phyloP scores from a whole-genome alignment of 2,888 invertebrate species.

The Limnephilus auricula region DNA sequence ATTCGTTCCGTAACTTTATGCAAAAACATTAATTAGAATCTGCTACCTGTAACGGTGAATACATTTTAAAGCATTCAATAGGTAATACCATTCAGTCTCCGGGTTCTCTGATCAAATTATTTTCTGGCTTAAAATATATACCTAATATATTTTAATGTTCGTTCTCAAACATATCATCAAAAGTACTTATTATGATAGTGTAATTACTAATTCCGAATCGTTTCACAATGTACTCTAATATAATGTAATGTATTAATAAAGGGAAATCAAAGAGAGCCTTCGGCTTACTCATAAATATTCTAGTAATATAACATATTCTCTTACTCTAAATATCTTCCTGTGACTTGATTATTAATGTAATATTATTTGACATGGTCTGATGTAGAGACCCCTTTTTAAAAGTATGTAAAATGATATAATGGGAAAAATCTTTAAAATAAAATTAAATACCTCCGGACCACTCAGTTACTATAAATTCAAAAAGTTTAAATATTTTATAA shows the following conservation, averaged over 20 bases:
- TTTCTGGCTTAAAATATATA: not conserved
- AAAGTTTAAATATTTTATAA: not conserved
- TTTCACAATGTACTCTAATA: not conserved
- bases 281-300: not conserved
- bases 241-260: not conserved
- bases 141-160: not conserved
- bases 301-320: not conserved
- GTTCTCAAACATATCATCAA: not conserved
- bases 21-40: conserved; percentile 59
- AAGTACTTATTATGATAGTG: not conserved
- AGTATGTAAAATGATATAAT: too few species aligned
- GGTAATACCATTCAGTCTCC: conserved; percentile 9
- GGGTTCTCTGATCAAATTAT: conserved; percentile 1
- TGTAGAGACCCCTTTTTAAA: too few species aligned
- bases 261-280: not conserved
- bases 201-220: not conserved
- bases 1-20: conserved; percentile 55
- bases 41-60: conserved; percentile 43
- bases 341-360: not conserved
- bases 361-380: not conserved
- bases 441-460: not conserved
- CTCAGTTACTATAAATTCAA: not conserved
- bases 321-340: not conserved
- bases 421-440: too few species aligned
- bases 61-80: conserved; percentile 42